Percentiles rank a stretch among this genome's conserved stretches.
These are phyloP conservation scores for Ectemnius continuus DNA, from an alignment of 2,888 invertebrate species.

Conservation along the genomic window DNA sequence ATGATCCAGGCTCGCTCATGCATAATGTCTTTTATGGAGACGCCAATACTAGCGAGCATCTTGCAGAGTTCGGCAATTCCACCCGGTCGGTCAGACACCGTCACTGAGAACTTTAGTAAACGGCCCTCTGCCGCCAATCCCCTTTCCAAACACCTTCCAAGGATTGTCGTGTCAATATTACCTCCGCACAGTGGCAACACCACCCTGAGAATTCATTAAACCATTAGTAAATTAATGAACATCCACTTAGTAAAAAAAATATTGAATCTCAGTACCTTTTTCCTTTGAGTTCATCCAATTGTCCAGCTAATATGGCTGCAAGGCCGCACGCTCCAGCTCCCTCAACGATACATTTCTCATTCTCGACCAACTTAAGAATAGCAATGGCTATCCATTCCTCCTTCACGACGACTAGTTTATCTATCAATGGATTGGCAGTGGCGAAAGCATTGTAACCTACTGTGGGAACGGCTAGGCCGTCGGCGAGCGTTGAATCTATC, in stretches of 20 bases:
- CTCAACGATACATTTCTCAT: conserved; percentile 94
- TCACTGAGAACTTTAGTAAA: conserved; percentile 86
- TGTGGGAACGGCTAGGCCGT: conserved; percentile 92
- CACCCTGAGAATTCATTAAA: conserved; percentile 81
- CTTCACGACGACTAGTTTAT: conserved; percentile 89
- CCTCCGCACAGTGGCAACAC: conserved; percentile 92
- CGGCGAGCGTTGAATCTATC: conserved; percentile 88
- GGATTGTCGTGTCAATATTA: conserved; percentile 94
- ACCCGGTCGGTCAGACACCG: conserved; percentile 91
- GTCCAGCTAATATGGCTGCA: conserved; percentile 90
- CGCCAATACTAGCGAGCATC: conserved; percentile 87
- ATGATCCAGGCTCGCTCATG: conserved; percentile 97
- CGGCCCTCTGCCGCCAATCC: conserved; percentile 93
- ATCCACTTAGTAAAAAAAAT: no score
- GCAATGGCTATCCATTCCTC: conserved; percentile 92
- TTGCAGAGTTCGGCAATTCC: conserved; percentile 92
- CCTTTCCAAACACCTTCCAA: conserved; percentile 92
- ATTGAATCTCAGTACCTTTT: conserved; percentile 82
- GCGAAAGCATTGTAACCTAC: conserved; percentile 92
- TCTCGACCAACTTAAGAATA: conserved; percentile 87
- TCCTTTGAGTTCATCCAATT: conserved; percentile 87
- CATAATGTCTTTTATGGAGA: conserved; percentile 96
- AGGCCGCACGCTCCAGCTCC: conserved; percentile 93
- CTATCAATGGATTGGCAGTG: conserved; percentile 86
- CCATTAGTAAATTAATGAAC: no score